These are phyloP conservation scores for Drosophila nigricruria DNA, from an alignment of 2,888 invertebrate genomes.

Conservation along the genomic window DNA sequence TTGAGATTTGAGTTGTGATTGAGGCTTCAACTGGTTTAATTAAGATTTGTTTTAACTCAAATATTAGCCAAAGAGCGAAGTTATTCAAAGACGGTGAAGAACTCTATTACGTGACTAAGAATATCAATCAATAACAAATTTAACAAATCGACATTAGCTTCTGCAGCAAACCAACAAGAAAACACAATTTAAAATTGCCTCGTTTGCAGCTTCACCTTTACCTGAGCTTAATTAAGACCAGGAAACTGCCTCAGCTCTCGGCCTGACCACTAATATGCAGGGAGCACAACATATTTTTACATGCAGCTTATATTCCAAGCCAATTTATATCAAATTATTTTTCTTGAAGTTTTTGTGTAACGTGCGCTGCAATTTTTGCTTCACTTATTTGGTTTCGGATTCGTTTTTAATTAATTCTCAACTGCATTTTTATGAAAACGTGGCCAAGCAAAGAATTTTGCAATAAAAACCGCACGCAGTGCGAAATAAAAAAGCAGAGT, in stretches of 20 bases:
- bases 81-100: neutral
- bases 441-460: slow-evolving; percentile 4
- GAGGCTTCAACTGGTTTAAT: neutral
- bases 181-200: neutral
- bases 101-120: too few relatives aligned
- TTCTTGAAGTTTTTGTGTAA: neutral
- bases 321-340: neutral
- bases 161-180: neutral
- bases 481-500: neutral
- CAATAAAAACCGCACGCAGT: slow-evolving; percentile 4
- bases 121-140: neutral
- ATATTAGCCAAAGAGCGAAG: neutral
- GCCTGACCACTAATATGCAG: neutral
- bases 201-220: neutral
- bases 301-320: neutral
- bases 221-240: neutral
- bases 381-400: slow-evolving; percentile 26
- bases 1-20: neutral
- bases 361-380: neutral
- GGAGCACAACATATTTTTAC: neutral
- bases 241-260: neutral
- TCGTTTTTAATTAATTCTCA: slow-evolving; percentile 26
- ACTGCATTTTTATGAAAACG: slow-evolving; percentile 13
- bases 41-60: neutral
- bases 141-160: neutral